Base-by-base conservation (phyloP, 2,797 vertebrate genomes). In the Masticophis lateralis region DNA sequence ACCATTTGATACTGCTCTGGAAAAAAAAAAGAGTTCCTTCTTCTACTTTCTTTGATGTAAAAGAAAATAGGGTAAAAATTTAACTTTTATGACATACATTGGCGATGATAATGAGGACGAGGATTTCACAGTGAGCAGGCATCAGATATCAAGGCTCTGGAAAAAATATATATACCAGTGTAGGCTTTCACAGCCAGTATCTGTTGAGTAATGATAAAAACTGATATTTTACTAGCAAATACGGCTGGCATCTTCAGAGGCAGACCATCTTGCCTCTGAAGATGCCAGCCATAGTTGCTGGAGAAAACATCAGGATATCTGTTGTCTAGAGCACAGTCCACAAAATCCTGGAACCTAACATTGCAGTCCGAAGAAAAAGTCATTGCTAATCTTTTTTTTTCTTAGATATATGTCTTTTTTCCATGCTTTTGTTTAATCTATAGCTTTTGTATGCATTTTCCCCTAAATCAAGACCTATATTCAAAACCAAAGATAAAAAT, bases 21-120 rank as follows among this genome's bases (percentile, higher is more conserved):
- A 93, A 90, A 94, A 94, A 94, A 91, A 9, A 32, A 93, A 14
- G 74, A 95, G 90, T 47, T 32, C 22, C 57, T 5, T 12, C 12
- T 93, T 94, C 91, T 90, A 61, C 69, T 63, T 92, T 60, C 28
- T 94, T 95, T 94, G 91, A 93, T 87, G 53, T 55, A 47, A n/a
- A 27, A 32, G 47, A 22, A 66, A 22, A 63, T 1, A 4, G n/a
- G 59, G 20, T 57, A 9, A 87, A 59, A 32, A 20, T 20, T 59
- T 59, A 32, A 37, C 55, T 37, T 47, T 47, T 83, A 25, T 22
- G 74, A 47, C 9, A 43, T 83, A 83, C 8, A 20, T 43, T 79
- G 37, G 20, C 4, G 1, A 79, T 22, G 18, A 43, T 47, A 43
- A 47, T 83, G 74, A 47, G 3, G 20, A 83, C 16, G 11, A 83